A percentile compares a stretch with the other conserved stretches of the same genome.
Evolutionary conservation across 2,888 invertebrate genomes (phyloP).

Genomic region (Pollenia amentaria): DNA sequence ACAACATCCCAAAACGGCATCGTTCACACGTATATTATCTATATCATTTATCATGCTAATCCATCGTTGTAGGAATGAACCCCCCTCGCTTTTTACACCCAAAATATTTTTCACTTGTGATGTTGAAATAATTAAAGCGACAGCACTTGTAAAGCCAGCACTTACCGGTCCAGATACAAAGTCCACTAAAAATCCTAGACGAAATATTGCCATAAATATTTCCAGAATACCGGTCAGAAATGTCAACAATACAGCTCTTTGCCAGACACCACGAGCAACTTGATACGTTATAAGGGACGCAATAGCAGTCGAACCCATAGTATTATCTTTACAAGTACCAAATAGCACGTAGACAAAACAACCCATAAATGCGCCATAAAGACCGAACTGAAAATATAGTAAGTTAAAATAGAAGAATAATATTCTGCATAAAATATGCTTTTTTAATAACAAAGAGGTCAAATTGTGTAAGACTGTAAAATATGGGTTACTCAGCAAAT

Average conservation of each 20-base stretch:
- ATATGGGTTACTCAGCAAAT: too few relatives aligned
- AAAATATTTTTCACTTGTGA: conserved; percentile 94
- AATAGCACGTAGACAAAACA: conserved; percentile 95
- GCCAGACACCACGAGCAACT: conserved; percentile 88
- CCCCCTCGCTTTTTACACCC: conserved; percentile 89
- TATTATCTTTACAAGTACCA: conserved; percentile 96
- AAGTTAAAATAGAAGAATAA: too few relatives aligned
- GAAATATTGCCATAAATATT: conserved; percentile 92
- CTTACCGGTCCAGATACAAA: conserved; percentile 96
- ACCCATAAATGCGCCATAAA: conserved; percentile 96
- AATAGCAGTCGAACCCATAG: conserved; percentile 96
- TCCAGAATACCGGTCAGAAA: conserved; percentile 91
- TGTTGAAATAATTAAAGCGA: conserved; percentile 93
- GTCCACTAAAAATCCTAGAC: conserved; percentile 93
- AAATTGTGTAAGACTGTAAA: too few relatives aligned
- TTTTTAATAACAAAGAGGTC: too few relatives aligned
- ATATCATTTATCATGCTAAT: conserved; percentile 89
- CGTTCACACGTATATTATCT: conserved; percentile 88
- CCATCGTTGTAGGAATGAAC: conserved; percentile 92
- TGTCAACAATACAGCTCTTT: conserved; percentile 90
- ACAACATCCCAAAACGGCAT: conserved; percentile 89
- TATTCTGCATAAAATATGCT: too few relatives aligned
- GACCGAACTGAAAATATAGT: conserved; percentile 89
- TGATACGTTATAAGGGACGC: conserved; percentile 94
- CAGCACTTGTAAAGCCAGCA: conserved; percentile 95